Conservation (phyloP, 2,888 invertebrate species). For the Sympetrum striolatum region DNA sequence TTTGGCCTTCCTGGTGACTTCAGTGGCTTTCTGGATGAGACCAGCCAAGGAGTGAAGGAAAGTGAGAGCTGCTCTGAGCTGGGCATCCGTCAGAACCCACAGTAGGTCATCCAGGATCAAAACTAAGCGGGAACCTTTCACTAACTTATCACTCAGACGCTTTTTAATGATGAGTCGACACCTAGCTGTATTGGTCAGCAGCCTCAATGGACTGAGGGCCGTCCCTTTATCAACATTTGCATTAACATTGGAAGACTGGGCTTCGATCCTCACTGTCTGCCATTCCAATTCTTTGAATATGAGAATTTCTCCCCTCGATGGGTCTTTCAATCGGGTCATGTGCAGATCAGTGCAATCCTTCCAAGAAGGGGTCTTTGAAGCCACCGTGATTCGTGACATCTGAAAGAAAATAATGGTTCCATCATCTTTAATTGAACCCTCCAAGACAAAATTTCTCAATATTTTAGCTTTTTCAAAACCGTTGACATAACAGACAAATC, state of each 20-base stretch:
- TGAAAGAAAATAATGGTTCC: constrained; percentile 57
- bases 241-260: constrained; percentile 77
- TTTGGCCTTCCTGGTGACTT: constrained; percentile 80
- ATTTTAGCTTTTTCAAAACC: no score
- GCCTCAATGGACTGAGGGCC: constrained; percentile 83
- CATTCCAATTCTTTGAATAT: constrained; percentile 97
- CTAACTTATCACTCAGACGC: constrained; percentile 81
- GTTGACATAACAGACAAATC: no score
- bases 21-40: constrained; percentile 80
- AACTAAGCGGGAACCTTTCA: constrained; percentile 89
- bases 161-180: constrained; percentile 97
- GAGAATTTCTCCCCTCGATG: constrained; percentile 85
- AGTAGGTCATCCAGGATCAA: constrained; percentile 93
- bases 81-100: constrained; percentile 97
- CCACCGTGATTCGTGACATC: constrained; percentile 91
- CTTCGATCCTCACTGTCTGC: constrained; percentile 96
- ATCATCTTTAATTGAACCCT: no score
- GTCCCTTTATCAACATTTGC: constrained; percentile 52
- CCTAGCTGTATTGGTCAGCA: constrained; percentile 92
- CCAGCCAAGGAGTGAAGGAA: constrained; percentile 85
- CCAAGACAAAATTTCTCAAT: no score
- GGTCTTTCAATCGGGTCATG: constrained; percentile 90
- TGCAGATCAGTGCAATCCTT: constrained; percentile 76
- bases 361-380: constrained; percentile 94
- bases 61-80: constrained; percentile 89